Percentiles rank a stretch among this genome's conserved stretches.
Evolutionary conservation across 2,113 vertebrate species (phyloP).

Genomic region (Cettia cetti): DNA sequence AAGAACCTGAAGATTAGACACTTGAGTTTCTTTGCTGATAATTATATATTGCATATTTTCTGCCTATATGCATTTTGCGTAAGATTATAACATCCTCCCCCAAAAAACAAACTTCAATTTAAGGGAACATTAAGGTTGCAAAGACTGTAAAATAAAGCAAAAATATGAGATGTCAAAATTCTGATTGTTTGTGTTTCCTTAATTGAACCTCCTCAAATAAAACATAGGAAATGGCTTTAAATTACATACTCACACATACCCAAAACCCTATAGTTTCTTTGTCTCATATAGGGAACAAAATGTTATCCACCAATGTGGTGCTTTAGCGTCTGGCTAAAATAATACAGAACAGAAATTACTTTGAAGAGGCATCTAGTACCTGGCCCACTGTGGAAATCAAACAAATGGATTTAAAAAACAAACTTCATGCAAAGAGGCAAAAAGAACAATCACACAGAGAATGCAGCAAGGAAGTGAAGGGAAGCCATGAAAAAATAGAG

Average conservation of each 20-base stretch:
- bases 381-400: neutral
- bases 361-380: neutral
- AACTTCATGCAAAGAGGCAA: neutral
- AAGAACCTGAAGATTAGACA: neutral
- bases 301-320: neutral
- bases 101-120: neutral
- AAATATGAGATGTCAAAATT: neutral
- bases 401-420: neutral
- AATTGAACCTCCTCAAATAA: neutral
- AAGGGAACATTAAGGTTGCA: neutral
- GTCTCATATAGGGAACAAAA: neutral
- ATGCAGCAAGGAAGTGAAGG: neutral
- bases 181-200: neutral
- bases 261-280: neutral
- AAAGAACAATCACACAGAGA: neutral
- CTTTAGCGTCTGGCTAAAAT: neutral
- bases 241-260: neutral
- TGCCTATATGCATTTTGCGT: neutral
- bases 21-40: neutral
- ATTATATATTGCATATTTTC: neutral
- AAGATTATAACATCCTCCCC: neutral
- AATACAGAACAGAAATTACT: neutral
- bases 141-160: neutral
- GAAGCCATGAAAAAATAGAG: neutral
- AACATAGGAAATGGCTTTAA: neutral